Base-by-base conservation (phyloP, 2,888 invertebrate genomes). In the Poecilobothrus nobilitatus region DNA sequence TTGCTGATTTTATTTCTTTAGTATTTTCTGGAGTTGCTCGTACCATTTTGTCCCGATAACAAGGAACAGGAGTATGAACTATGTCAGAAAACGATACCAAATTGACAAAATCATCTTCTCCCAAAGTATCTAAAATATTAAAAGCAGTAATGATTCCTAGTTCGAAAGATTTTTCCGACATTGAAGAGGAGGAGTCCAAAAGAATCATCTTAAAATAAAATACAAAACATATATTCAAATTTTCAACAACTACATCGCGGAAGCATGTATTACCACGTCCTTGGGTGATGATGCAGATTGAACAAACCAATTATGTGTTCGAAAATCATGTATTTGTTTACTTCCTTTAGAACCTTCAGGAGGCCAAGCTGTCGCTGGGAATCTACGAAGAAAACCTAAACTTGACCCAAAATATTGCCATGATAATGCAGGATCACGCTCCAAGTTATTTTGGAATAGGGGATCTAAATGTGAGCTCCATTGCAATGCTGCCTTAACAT, bases 331-430 rank as follows among this genome's bases (percentile, higher is more conserved):
- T 76, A 97, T 89, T 73, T 89, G 88, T 69, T 91, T 87, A 74
- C 87, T 91, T 78, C 91, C 93, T 74, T 89, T 87, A 67, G 89
- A 87, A 74, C 90, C 90, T 81, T 90, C 89, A 33, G 91, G 91
- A 21, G 92, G 92, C 93, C 93, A 92, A 22, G 92, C 89, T 78
- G 91, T 91, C 90, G 97, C 97, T 80, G 98, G 99, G 84, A 92
- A 99, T 77, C 95, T 88, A 76, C 98, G 85, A 81, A 98, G 88
- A 82, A 97, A 97, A 67, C 99, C 99, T 1, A 90, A 86, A n/a
- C 95, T 91, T 68, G 96, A 95, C 67, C 98, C 97, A 83, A 95
- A 99, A 84, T 96, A 97, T 84, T 99, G 99, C 95, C 97, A 99
- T n/a, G 94, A 93, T 63, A 97, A 85, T 1, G 92, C 90, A 0